phyloP scores from a whole-genome alignment of 2,113 vertebrate species.

The Vicugna pacos region DNA sequence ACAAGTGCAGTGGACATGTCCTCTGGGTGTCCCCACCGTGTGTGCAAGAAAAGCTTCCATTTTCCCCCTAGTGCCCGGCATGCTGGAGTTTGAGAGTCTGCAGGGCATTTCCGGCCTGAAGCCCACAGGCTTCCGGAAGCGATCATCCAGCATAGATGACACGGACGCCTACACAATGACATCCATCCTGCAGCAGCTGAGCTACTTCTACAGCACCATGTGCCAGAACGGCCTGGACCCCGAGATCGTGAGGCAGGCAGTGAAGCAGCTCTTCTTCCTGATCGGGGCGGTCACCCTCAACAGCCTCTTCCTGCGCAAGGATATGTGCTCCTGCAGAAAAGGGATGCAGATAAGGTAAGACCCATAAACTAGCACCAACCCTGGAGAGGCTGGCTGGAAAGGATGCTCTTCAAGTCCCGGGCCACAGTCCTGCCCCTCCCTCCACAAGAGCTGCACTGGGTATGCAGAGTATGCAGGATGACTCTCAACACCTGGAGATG shows the following conservation, averaged over 20 bases:
- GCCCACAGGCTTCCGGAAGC: slow-evolving; percentile 96
- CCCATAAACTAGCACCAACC: rapidly evolving
- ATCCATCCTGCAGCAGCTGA: slow-evolving; percentile 94
- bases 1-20: not conserved
- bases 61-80: slow-evolving; percentile 91
- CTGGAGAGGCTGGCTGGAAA: not conserved
- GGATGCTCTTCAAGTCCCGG: not conserved
- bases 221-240: slow-evolving; percentile 94
- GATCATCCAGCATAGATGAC: slow-evolving; percentile 94
- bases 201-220: slow-evolving; percentile 93
- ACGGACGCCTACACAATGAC: slow-evolving; percentile 92
- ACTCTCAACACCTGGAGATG: not conserved
- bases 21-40: not conserved
- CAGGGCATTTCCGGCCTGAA: slow-evolving; percentile 98
- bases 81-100: slow-evolving; percentile 97
- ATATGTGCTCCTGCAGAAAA: slow-evolving; percentile 99
- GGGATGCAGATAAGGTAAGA: slow-evolving; percentile 98
- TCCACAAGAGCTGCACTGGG: rapidly evolving
- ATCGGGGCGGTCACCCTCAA: slow-evolving; percentile 94
- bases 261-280: slow-evolving; percentile 95
- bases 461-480: rapidly evolving
- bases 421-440: no score
- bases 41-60: not conserved
- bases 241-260: slow-evolving; percentile 91
- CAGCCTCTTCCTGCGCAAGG: slow-evolving; percentile 97